Evolutionary conservation across 2,797 vertebrate genomes (phyloP).

Genomic region (Peromyscus attwateri): DNA sequence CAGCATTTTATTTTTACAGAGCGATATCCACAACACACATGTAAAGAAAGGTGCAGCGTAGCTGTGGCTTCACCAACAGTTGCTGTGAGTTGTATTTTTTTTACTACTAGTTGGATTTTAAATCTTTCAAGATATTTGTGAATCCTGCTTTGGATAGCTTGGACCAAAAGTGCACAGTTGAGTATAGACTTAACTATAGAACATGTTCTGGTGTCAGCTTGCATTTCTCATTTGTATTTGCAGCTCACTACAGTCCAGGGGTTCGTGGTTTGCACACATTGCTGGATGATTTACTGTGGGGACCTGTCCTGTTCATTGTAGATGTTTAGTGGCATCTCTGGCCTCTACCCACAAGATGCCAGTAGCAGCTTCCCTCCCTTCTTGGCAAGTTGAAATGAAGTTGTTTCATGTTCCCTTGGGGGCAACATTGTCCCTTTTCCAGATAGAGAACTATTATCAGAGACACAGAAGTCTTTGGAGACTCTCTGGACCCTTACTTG

Average conservation of each 20-base stretch:
- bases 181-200: conserved; percentile 31
- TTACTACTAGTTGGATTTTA: conserved; percentile 16
- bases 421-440: neutral
- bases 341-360: neutral
- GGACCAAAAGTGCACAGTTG: neutral
- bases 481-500: conserved; percentile 27
- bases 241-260: neutral
- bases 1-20: too few relatives aligned
- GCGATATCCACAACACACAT: neutral
- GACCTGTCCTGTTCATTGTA: neutral
- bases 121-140: neutral
- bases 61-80: neutral
- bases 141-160: neutral
- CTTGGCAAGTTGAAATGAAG: neutral
- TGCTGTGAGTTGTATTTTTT: neutral
- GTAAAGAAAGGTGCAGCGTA: neutral
- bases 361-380: neutral
- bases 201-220: neutral
- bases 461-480: neutral
- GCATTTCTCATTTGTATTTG: neutral
- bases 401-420: neutral
- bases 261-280: neutral
- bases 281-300: neutral
- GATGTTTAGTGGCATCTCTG: neutral
- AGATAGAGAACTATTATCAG: neutral